These are phyloP conservation scores for Riptortus pedestris DNA, from an alignment of 1,140 invertebrate genomes.

Conservation along the genomic window DNA sequence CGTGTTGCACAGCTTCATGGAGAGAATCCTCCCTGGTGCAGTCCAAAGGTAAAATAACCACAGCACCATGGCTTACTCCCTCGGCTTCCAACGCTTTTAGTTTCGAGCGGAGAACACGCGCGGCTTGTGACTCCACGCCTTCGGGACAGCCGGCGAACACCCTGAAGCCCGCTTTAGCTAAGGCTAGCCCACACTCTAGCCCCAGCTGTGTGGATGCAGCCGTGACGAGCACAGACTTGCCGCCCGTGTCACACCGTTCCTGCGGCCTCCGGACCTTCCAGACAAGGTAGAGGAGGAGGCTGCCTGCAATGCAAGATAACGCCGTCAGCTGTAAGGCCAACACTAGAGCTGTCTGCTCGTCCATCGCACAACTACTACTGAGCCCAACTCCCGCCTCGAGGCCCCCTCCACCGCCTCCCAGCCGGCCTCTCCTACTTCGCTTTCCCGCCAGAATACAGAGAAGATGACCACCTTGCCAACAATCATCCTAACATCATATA, in stretches of 20 bases:
- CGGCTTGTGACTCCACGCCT: slow-evolving; percentile 37
- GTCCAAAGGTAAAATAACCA: slow-evolving; percentile 57
- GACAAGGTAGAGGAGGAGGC: slow-evolving; percentile 59
- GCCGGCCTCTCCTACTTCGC: neutral
- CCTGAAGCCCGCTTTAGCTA: slow-evolving; percentile 55
- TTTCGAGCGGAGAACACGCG: slow-evolving; percentile 50
- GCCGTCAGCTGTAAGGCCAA: slow-evolving; percentile 65
- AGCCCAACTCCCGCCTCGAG: neutral
- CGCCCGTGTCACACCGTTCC: slow-evolving; percentile 25
- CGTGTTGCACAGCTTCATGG: slow-evolving; percentile 61
- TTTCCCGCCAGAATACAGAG: too few relatives aligned
- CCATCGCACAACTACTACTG: slow-evolving; percentile 45
- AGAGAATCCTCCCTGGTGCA: slow-evolving; percentile 68
- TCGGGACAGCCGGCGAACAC: slow-evolving; percentile 59
- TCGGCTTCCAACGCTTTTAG: slow-evolving; percentile 40
- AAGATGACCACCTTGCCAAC: too few relatives aligned
- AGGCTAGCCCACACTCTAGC: slow-evolving; percentile 55
- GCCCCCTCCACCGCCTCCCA: neutral
- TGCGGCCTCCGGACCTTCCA: slow-evolving; percentile 50
- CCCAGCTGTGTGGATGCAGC: slow-evolving; percentile 63
- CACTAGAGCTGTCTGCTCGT: slow-evolving; percentile 61
- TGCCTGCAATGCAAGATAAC: slow-evolving; percentile 64
- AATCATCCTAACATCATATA: too few relatives aligned
- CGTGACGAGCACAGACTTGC: slow-evolving; percentile 53
- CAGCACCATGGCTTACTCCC: slow-evolving; percentile 21